Evolutionary conservation across 2,113 vertebrate genomes (phyloP).

Genomic region (Laticauda laticaudata): DNA sequence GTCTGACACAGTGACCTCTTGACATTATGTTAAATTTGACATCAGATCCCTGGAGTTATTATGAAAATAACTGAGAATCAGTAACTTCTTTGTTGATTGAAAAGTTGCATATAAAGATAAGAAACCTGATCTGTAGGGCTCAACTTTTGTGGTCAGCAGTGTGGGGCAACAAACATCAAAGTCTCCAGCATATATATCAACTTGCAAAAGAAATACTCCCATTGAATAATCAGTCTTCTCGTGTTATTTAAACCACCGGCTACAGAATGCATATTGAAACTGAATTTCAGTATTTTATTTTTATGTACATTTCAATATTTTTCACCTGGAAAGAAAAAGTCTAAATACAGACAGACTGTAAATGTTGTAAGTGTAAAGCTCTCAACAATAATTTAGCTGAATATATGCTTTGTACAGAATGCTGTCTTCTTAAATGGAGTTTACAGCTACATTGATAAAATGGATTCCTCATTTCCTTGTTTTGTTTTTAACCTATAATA

Average conservation of each 20-base stretch:
- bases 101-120: not conserved
- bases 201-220: not conserved
- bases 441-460: conserved; percentile 94
- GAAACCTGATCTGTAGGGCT: not conserved
- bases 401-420: conserved; percentile 93
- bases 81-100: not conserved
- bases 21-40: not conserved
- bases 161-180: not conserved
- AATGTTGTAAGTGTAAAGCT: conserved; percentile 87
- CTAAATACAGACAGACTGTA: conserved; percentile 88
- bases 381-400: conserved; percentile 83
- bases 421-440: conserved; percentile 84
- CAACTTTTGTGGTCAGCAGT: not conserved
- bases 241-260: conserved; percentile 69
- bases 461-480: conserved; percentile 80
- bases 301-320: conserved; percentile 82
- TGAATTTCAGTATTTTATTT: conserved; percentile 90
- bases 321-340: conserved; percentile 87
- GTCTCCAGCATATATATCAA: not conserved
- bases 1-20: not conserved
- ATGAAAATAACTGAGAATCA: not conserved
- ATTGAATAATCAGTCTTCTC: conserved; percentile 19
- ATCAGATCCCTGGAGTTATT: not conserved
- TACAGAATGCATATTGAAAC: conserved; percentile 77
- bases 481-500: conserved; percentile 88